These are phyloP conservation scores for Belgica antarctica DNA, from an alignment of 2,888 invertebrate genomes.

Conservation along the genomic window DNA sequence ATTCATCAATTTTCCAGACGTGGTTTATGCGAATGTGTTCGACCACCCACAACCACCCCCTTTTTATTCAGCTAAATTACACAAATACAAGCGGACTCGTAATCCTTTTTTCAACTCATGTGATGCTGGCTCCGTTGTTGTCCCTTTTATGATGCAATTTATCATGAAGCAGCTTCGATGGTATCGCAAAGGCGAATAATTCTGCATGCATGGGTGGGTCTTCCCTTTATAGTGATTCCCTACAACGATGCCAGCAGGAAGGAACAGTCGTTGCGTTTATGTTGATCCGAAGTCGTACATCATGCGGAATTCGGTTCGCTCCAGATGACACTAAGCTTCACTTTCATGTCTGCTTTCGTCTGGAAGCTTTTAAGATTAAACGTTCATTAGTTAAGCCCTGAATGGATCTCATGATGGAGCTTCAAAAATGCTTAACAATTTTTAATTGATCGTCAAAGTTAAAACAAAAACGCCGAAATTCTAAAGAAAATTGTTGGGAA, in stretches of 20 bases:
- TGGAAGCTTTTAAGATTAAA: neutral
- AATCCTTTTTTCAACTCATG: neutral
- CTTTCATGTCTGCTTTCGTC: neutral
- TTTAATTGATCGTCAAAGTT: conserved; percentile 6
- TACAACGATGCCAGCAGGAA: neutral
- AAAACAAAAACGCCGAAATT: neutral
- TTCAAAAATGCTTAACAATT: neutral
- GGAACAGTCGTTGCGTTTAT: neutral
- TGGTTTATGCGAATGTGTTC: neutral
- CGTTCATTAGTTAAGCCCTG: neutral
- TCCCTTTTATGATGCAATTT: conserved; percentile 24
- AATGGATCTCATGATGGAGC: neutral
- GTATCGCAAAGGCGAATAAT: neutral
- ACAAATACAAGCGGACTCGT: conserved; percentile 15
- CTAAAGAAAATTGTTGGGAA: neutral
- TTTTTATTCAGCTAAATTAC: conserved; percentile 5
- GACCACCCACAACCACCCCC: neutral
- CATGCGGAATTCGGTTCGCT: neutral
- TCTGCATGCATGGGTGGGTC: neutral
- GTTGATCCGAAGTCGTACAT: conserved; percentile 9
- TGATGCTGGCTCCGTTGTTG: neutral
- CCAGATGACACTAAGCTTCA: conserved; percentile 10
- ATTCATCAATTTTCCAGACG: conserved; percentile 33
- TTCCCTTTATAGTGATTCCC: neutral
- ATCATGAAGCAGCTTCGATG: conserved; percentile 15